Percentiles rank a stretch among this genome's conserved stretches.
These are phyloP conservation scores for Sicus ferrugineus DNA, from an alignment of 2,888 invertebrate species.

Conservation along the genomic window DNA sequence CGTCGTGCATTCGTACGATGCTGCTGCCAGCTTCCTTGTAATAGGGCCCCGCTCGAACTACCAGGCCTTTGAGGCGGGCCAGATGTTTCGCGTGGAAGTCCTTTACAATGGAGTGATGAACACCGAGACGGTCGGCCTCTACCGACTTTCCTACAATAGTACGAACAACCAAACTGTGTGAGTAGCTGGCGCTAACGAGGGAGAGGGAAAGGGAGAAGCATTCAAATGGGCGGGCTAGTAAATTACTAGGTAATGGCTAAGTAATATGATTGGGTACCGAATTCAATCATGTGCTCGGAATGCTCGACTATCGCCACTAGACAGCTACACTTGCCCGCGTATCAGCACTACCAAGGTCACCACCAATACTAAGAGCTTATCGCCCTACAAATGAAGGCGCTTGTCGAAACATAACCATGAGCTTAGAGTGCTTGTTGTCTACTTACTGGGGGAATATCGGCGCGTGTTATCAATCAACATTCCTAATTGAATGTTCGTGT, in stretches of 20 bases:
- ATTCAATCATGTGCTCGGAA: too few species aligned
- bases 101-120: slow-evolving; percentile 69
- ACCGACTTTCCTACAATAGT: slow-evolving; percentile 68
- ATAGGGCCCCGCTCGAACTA: slow-evolving; percentile 53
- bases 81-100: slow-evolving; percentile 63
- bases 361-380: background rate
- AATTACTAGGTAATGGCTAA: too few species aligned
- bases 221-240: too few species aligned
- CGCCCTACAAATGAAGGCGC: background rate
- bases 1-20: slow-evolving; percentile 50
- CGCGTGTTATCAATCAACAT: too few species aligned
- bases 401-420: background rate
- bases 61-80: slow-evolving; percentile 52
- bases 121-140: slow-evolving; percentile 72
- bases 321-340: too few species aligned
- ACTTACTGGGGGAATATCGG: too few species aligned
- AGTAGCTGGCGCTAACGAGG: slow-evolving; percentile 42
- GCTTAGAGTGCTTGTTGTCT: background rate
- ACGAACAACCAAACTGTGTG: slow-evolving; percentile 58
- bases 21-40: slow-evolving; percentile 48
- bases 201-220: too few species aligned
- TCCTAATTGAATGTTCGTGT: background rate
- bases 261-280: too few species aligned
- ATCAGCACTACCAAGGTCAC: background rate
- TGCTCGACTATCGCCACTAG: too few species aligned